Evolutionary conservation across 2,113 vertebrate genomes (phyloP).

Genomic region (Siniperca chuatsi): DNA sequence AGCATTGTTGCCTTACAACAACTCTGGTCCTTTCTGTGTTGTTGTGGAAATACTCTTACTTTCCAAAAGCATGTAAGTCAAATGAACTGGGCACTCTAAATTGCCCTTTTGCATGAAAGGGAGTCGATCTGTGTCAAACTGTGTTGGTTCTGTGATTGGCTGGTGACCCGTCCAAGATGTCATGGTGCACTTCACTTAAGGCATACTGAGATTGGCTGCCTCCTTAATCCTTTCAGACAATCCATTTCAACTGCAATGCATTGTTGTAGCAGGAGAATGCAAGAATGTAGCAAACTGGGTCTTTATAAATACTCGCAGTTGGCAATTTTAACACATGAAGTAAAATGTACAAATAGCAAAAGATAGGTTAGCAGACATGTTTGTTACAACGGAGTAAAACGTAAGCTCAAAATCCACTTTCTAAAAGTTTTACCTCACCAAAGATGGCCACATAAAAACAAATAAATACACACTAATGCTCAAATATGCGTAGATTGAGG

Average conservation of each 20-base stretch:
- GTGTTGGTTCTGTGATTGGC: conserved; percentile 41
- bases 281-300: background rate
- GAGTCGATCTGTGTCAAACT: conserved; percentile 41
- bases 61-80: conserved; percentile 27
- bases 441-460: background rate
- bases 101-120: conserved; percentile 38
- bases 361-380: background rate
- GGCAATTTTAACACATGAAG: background rate
- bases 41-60: background rate
- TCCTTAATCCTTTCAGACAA: background rate
- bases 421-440: background rate
- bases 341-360: background rate
- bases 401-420: background rate
- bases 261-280: background rate
- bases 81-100: conserved; percentile 15
- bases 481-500: background rate
- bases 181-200: conserved; percentile 5
- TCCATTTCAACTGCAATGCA: background rate
- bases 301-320: background rate
- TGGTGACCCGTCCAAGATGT: conserved; percentile 42
- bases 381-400: background rate
- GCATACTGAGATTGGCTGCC: conserved; percentile 25
- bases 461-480: too few relatives aligned
- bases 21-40: background rate
- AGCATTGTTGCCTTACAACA: background rate